A percentile compares a stretch with the other conserved stretches of the same genome.
Conservation (phyloP, 2,797 vertebrate species). For the Aphelocoma californica region DNA sequence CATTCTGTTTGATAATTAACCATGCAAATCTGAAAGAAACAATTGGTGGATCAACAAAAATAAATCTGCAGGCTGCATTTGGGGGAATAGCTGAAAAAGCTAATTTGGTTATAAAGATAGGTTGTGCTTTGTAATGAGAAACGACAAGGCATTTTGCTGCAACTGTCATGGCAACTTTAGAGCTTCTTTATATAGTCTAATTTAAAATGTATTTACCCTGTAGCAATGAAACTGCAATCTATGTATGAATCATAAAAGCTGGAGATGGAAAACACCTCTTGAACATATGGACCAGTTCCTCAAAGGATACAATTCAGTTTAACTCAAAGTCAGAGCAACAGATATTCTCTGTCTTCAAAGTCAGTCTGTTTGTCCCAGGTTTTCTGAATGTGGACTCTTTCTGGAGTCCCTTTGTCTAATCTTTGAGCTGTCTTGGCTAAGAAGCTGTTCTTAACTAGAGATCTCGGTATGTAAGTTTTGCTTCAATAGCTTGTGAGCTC, state of each 20-base stretch:
- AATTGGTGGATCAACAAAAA: constrained; percentile 33
- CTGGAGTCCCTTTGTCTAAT: not conserved
- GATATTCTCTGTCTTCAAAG: not conserved
- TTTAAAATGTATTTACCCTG: constrained; percentile 37
- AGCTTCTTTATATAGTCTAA: constrained; percentile 13
- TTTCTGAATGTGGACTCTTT: not conserved
- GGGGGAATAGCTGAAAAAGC: not conserved
- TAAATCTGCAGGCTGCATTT: constrained; percentile 8
- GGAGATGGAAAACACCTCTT: constrained; percentile 12
- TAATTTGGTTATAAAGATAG: constrained; percentile 51
- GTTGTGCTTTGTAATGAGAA: constrained; percentile 36
- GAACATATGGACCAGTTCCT: not conserved
- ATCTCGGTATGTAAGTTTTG: not conserved
- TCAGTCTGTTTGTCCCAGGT: not conserved
- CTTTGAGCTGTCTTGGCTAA: not conserved
- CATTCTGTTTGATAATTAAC: constrained; percentile 17
- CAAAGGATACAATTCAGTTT: not conserved
- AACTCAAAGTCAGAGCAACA: not conserved
- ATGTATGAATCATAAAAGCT: constrained; percentile 18
- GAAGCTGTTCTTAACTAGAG: not conserved
- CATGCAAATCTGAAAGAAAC: constrained; percentile 15
- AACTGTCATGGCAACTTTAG: constrained; percentile 33
- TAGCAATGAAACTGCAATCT: constrained; percentile 17
- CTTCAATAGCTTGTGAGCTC: not conserved
- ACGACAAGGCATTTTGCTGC: constrained; percentile 4